A percentile compares a stretch with the other conserved stretches of the same genome.
Conservation (phyloP, 2,888 invertebrate species). For the Cotesia congregata region DNA sequence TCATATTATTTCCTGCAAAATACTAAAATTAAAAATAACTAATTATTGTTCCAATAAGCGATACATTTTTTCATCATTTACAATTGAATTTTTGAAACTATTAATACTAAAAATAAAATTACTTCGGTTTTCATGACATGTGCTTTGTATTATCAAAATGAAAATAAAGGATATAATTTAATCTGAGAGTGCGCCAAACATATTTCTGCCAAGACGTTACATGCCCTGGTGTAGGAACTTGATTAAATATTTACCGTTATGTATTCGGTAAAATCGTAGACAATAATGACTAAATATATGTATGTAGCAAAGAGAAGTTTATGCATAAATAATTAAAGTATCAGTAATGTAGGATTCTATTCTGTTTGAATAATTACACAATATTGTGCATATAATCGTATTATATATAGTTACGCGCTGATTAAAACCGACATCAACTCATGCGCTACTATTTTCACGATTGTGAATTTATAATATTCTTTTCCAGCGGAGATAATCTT, state of each 20-base stretch:
- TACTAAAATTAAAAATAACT: too few species aligned
- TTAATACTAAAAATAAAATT: too few species aligned
- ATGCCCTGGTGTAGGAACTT: background rate
- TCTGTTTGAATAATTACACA: background rate
- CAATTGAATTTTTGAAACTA: too few species aligned
- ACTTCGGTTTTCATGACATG: too few species aligned
- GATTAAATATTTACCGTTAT: background rate
- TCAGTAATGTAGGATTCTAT: background rate
- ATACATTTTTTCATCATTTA: too few species aligned
- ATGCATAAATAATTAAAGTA: background rate
- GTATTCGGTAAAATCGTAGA: background rate
- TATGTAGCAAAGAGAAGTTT: background rate
- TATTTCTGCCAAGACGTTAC: background rate
- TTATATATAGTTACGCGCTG: background rate
- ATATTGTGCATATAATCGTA: background rate
- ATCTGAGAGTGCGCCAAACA: too few species aligned
- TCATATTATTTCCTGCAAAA: too few species aligned
- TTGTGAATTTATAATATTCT: background rate
- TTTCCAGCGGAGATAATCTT: background rate
- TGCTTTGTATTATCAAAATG: too few species aligned
- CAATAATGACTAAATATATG: background rate
- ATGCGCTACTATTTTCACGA: background rate
- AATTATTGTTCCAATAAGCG: too few species aligned
- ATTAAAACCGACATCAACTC: background rate
- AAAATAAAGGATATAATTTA: too few species aligned